Conservation (phyloP, 2,113 vertebrate species). For the Thunnus thynnus region DNA sequence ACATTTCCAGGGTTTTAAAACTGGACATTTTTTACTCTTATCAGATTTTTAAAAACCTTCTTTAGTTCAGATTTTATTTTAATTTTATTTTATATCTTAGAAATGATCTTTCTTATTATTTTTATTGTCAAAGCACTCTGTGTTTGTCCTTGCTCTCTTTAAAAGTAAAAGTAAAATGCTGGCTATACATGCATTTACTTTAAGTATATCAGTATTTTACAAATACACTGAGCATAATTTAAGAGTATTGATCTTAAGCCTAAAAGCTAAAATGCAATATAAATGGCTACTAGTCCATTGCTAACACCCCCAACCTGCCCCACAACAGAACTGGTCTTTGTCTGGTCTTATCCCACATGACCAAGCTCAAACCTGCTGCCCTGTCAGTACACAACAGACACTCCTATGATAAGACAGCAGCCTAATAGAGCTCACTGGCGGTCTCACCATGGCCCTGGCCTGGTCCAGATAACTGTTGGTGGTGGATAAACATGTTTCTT, state of each 20-base stretch:
- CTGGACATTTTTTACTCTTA: too few species aligned
- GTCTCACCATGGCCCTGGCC: constrained; percentile 86
- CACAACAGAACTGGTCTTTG: neutral
- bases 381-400: neutral
- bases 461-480: constrained; percentile 81
- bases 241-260: neutral
- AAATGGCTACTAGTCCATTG: neutral
- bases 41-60: too few species aligned
- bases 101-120: too few species aligned
- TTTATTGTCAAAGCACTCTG: too few species aligned
- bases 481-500: constrained; percentile 80
- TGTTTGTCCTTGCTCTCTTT: too few species aligned
- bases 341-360: constrained; percentile 23
- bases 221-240: neutral
- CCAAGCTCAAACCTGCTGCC: constrained; percentile 2
- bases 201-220: neutral
- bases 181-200: neutral
- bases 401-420: neutral
- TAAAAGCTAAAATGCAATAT: neutral
- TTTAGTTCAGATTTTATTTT: too few species aligned
- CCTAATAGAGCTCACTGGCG: neutral
- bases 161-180: too few species aligned
- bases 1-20: too few species aligned
- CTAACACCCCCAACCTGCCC: neutral
- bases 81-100: too few species aligned